These are phyloP conservation scores for Apamea monoglypha DNA, from an alignment of 2,888 invertebrate genomes.

Conservation along the genomic window DNA sequence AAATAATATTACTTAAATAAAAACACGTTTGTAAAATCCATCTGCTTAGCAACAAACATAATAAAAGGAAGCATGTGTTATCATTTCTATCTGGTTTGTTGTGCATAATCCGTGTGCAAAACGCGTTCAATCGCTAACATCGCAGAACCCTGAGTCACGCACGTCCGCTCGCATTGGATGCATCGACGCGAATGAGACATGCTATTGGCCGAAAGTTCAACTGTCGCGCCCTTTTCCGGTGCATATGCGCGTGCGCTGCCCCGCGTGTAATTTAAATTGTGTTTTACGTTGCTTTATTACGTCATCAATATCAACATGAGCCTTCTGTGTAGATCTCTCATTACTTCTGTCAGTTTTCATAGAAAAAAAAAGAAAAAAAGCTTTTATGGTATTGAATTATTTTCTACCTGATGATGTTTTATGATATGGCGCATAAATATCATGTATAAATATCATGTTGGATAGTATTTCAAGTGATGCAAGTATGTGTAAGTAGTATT, in stretches of 20 bases:
- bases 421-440: slow-evolving; percentile 7
- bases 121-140: slow-evolving; percentile 49
- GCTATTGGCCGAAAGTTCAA: slow-evolving; percentile 79
- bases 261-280: slow-evolving; percentile 47
- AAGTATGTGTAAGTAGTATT: not conserved
- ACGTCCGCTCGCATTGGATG: slow-evolving; percentile 75
- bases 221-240: slow-evolving; percentile 86
- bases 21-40: not conserved
- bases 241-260: slow-evolving; percentile 66
- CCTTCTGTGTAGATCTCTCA: not conserved
- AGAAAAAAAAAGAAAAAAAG: not conserved
- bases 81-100: slow-evolving; percentile 22
- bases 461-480: not conserved
- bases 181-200: slow-evolving; percentile 71
- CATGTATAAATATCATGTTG: slow-evolving; percentile 1
- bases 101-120: slow-evolving; percentile 51
- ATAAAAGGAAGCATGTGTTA: slow-evolving; percentile 40
- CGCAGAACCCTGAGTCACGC: slow-evolving; percentile 71
- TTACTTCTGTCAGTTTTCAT: not conserved
- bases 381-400: not conserved
- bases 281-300: slow-evolving; percentile 34
- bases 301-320: slow-evolving; percentile 15
- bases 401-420: not conserved
- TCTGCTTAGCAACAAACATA: slow-evolving; percentile 4
- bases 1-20: not conserved